phyloP scores from a whole-genome alignment of 2,888 invertebrate species.

The Idaea biselata region DNA sequence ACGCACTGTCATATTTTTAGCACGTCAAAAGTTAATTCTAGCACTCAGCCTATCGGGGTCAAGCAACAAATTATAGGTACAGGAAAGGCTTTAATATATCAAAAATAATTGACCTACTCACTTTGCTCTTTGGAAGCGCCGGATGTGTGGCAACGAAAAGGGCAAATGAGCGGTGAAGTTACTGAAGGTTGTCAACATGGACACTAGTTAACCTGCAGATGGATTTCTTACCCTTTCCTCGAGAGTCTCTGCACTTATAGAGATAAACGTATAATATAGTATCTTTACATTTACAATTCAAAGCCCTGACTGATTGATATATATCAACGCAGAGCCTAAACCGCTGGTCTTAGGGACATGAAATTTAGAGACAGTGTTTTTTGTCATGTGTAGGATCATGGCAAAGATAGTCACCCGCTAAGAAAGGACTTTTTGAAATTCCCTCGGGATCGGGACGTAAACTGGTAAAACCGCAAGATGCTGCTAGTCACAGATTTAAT shows the following conservation, averaged over 20 bases:
- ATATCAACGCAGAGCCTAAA: no score
- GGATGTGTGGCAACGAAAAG: not conserved
- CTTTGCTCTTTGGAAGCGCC: not conserved
- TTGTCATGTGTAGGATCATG: no score
- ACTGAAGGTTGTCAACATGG: not conserved
- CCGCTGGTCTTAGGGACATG: no score
- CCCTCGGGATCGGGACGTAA: no score
- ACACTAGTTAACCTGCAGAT: not conserved
- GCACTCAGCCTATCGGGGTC: not conserved
- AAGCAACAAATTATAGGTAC: not conserved
- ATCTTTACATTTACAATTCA: no score
- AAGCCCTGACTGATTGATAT: no score
- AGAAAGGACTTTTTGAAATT: no score
- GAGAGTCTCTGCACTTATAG: not conserved
- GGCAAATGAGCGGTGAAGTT: not conserved
- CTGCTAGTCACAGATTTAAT: not conserved
- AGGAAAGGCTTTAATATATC: not conserved
- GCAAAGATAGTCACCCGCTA: no score
- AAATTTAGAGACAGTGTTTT: no score
- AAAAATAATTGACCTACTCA: not conserved
- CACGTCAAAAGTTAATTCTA: not conserved
- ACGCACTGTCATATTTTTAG: not conserved
- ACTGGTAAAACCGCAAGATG: no score
- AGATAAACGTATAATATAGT: not conserved
- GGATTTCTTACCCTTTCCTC: not conserved